Evolutionary conservation across 37 sponge, comb jelly and placozoan genomes (phyloP).

Genomic region (Beroe forskalii): DNA sequence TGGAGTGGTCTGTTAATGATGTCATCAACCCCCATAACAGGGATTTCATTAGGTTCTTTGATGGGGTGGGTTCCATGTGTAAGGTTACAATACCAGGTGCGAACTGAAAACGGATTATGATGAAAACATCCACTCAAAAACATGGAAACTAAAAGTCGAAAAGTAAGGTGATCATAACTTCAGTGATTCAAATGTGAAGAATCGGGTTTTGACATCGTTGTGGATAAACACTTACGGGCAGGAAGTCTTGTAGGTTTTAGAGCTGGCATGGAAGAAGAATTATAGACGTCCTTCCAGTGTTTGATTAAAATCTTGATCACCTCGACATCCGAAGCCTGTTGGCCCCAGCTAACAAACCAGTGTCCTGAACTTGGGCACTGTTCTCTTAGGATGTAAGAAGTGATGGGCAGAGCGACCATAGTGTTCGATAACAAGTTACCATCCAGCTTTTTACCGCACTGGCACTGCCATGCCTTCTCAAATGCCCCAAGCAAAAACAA

Average conservation of each 20-base stretch:
- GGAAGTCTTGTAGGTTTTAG: too few relatives aligned
- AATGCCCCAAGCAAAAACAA: background rate
- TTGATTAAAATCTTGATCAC: slow-evolving; percentile 31
- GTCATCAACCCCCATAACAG: background rate
- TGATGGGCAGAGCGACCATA: slow-evolving; percentile 38
- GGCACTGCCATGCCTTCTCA: background rate
- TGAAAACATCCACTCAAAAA: too few relatives aligned
- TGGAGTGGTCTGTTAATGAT: background rate
- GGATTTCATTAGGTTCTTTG: slow-evolving; percentile 10
- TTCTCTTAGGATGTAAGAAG: slow-evolving; percentile 41
- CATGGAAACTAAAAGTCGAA: too few relatives aligned
- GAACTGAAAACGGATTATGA: slow-evolving; percentile 1
- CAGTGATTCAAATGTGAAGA: too few relatives aligned
- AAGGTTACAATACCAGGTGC: slow-evolving; percentile 6
- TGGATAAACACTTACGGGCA: too few relatives aligned
- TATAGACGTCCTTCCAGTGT: slow-evolving; percentile 28
- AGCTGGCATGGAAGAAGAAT: background rate
- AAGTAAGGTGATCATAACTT: too few relatives aligned
- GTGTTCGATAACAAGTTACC: slow-evolving; percentile 8
- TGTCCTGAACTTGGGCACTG: slow-evolving; percentile 5
- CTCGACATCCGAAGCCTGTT: slow-evolving; percentile 44
- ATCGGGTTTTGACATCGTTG: too few relatives aligned
- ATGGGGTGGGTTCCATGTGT: background rate
- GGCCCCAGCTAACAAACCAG: slow-evolving; percentile 57
- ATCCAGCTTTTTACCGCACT: slow-evolving; percentile 4